Evolutionary conservation across 2,888 invertebrate species (phyloP).

Genomic region (Microplitis manilae): DNA sequence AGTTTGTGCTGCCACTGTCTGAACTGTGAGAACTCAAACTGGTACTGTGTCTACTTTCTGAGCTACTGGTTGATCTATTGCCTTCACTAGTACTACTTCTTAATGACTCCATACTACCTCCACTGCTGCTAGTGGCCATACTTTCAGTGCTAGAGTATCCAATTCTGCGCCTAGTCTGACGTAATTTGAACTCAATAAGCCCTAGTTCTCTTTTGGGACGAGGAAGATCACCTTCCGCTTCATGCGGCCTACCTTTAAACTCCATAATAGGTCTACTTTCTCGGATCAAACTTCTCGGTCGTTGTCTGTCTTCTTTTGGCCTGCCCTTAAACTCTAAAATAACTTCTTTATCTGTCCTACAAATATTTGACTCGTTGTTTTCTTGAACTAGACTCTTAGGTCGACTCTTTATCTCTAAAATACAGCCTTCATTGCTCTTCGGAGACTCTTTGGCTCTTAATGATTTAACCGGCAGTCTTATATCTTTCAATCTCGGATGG

Average conservation of each 20-base stretch:
- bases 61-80: constrained; percentile 88
- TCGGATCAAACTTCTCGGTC: constrained; percentile 67
- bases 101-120: constrained; percentile 90
- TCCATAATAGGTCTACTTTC: constrained; percentile 79
- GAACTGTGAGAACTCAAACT: constrained; percentile 90
- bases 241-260: constrained; percentile 79
- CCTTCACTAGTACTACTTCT: constrained; percentile 91
- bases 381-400: constrained; percentile 70
- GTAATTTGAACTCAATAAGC: constrained; percentile 76
- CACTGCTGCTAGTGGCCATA: constrained; percentile 90
- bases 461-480: constrained; percentile 82
- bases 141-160: constrained; percentile 88
- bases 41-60: constrained; percentile 87
- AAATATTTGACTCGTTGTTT: constrained; percentile 73
- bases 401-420: constrained; percentile 76
- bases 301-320: constrained; percentile 72
- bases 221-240: constrained; percentile 60
- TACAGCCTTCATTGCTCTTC: constrained; percentile 77
- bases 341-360: constrained; percentile 75
- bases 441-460: constrained; percentile 77
- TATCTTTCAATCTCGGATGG: constrained; percentile 81
- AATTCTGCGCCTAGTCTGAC: constrained; percentile 76
- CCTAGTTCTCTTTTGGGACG: constrained; percentile 72
- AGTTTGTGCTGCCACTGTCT: constrained; percentile 80
- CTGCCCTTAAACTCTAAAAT: constrained; percentile 80